Base-by-base conservation (phyloP, 2,888 invertebrate species). In the Pediacus dermestoides region DNA sequence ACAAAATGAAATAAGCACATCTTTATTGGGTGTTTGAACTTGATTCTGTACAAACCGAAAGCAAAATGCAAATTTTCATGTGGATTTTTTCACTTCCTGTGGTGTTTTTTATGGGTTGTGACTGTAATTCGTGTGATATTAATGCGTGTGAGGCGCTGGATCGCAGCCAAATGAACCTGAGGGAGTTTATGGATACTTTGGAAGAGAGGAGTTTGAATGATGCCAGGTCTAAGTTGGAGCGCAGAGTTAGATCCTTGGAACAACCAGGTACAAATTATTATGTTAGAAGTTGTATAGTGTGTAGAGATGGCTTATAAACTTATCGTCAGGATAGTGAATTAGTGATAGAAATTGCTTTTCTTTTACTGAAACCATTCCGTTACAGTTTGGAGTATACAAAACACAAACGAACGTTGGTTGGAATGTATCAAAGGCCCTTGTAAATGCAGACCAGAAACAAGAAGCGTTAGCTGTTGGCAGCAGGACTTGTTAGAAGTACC, bases 391-490 rank as follows among this genome's bases (percentile, higher is more conserved):
- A 74, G 74, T 38, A 73, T 81, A 41, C 75, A 77, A 30, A 71
- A 70, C 36, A 68, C 71, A 7, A 73, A 76, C 36, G 76, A 77
- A 4, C 74, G 79, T 22, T 78, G 81, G 76, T 75, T 81, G 54
- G 74, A 79, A 34, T 78, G 81, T 38, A 74, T 74, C 18, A 74
- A 75, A 49, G 76, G 77, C 1, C 77, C 78, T 1, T 85, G 85
- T 53, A 76, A 76, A 39, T 85, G 85, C 53, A 74, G 77, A 51
- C 76, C 77, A 1, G 75, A 78, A 50, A 79, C 78, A 0, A 77
- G 76, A 37, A 76, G 79, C 1, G 65, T 85, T 15, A 82, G 77
- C 47, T 85, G 85, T 58, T 85, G 84, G 84, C 74, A 80, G 42
- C 73, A 75, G 23, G 75, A 76, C 1, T 65, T 85, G 6, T 63